Conservation (phyloP, 2,888 invertebrate genomes). For the Elegia similella region DNA sequence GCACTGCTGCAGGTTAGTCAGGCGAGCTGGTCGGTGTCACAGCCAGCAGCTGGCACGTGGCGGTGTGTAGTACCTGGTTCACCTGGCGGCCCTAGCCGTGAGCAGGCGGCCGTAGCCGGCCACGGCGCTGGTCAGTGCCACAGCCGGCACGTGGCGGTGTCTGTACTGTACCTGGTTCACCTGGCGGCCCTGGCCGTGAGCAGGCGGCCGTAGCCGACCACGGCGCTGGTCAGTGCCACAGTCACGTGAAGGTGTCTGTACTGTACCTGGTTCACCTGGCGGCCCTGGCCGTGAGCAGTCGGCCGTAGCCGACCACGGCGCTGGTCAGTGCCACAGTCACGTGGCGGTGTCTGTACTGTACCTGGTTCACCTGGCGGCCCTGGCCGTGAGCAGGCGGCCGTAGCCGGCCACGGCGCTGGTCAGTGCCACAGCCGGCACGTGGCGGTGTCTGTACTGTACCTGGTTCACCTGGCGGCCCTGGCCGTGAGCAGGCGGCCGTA, state of each 20-base stretch:
- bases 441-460: slow-evolving; percentile 86
- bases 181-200: too few relatives aligned
- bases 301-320: too few relatives aligned
- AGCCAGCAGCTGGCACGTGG: slow-evolving; percentile 32
- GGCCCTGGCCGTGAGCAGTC: too few relatives aligned
- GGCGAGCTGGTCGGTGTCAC: slow-evolving; percentile 40
- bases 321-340: slow-evolving; percentile 33
- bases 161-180: too few relatives aligned
- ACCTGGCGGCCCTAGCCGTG: slow-evolving; percentile 18
- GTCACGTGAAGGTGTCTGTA: too few relatives aligned
- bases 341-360: neutral
- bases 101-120: slow-evolving; percentile 29
- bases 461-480: too few relatives aligned
- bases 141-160: slow-evolving; percentile 54
- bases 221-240: too few relatives aligned
- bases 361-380: slow-evolving; percentile 16
- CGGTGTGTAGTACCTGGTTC: neutral
- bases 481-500: too few relatives aligned
- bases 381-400: slow-evolving; percentile 26
- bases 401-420: slow-evolving; percentile 28
- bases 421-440: slow-evolving; percentile 32
- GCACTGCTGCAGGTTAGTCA: slow-evolving; percentile 83
- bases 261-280: too few relatives aligned
- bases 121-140: slow-evolving; percentile 28
- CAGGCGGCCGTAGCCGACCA: too few relatives aligned